Evolutionary conservation across 2,113 vertebrate genomes (phyloP).

Genomic region (Ameiurus melas): DNA sequence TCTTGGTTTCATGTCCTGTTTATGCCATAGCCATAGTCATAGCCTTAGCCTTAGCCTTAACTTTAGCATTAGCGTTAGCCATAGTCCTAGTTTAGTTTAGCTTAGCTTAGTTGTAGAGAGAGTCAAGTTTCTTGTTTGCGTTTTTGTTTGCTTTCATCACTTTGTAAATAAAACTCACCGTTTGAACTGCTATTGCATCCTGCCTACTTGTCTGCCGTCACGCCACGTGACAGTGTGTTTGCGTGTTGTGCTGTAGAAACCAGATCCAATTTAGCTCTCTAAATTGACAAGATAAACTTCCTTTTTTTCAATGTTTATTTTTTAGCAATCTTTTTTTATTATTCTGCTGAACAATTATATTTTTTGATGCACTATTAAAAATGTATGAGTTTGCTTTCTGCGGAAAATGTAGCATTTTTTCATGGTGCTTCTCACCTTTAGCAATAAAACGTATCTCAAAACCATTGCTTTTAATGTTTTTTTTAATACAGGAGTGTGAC

Average conservation of each 20-base stretch:
- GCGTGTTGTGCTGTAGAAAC: neutral
- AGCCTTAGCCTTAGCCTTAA: too few species aligned
- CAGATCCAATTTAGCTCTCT: slow-evolving; percentile 23
- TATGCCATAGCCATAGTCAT: too few species aligned
- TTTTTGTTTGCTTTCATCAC: too few species aligned
- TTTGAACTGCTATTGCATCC: too few species aligned
- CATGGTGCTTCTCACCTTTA: neutral
- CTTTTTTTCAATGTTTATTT: neutral
- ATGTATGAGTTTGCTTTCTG: neutral
- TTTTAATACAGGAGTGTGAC: neutral
- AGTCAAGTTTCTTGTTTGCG: too few species aligned
- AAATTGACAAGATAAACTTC: neutral
- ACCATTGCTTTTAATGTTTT: neutral
- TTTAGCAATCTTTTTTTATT: neutral
- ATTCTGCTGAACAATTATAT: neutral
- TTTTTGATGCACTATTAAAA: neutral
- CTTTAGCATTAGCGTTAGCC: too few species aligned
- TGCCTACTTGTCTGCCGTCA: too few species aligned
- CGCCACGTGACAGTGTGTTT: too few species aligned
- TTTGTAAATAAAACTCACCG: too few species aligned
- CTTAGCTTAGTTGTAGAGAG: too few species aligned
- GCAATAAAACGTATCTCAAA: neutral
- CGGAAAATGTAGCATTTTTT: slow-evolving; percentile 1
- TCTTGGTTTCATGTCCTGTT: too few species aligned
- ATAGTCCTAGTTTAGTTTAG: too few species aligned